Percentiles rank a stretch among this genome's conserved stretches.
phyloP scores from a whole-genome alignment of 2,797 vertebrate genomes.

The Notoglanidium macrostoma region DNA sequence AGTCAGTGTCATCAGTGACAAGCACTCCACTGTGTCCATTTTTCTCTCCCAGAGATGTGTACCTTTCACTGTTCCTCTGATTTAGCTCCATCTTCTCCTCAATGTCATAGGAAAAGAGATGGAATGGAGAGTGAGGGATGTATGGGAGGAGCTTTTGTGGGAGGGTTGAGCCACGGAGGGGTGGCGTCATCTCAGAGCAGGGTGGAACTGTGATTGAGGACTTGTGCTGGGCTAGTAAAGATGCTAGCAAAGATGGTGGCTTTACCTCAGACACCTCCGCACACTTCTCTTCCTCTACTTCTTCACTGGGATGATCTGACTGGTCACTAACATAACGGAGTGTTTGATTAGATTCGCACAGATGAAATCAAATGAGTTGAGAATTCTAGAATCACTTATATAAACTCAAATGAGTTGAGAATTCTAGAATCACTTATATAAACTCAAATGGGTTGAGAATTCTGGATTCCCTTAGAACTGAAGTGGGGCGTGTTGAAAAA shows the following conservation, averaged over 20 bases:
- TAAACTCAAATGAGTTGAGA: not conserved
- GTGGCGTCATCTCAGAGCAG: conserved; percentile 79
- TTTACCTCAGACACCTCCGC: not conserved
- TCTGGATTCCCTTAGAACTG: too few species aligned
- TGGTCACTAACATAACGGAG: not conserved
- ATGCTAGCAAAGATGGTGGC: conserved; percentile 69
- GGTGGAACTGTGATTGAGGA: conserved; percentile 70
- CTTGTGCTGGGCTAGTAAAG: conserved; percentile 70
- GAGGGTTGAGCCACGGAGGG: conserved; percentile 69
- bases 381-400: not conserved
- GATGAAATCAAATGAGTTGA: not conserved
- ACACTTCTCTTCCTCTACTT: conserved; percentile 41
- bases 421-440: not conserved
- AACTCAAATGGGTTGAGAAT: not conserved
- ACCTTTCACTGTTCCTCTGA: conserved; percentile 53
- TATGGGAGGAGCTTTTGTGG: conserved; percentile 83
- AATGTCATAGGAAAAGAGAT: conserved; percentile 94
- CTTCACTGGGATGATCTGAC: not conserved
- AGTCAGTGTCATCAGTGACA: conserved; percentile 18
- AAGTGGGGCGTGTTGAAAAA: too few species aligned
- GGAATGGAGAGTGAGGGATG: conserved; percentile 89
- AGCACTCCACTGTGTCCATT: not conserved
- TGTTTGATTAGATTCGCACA: not conserved
- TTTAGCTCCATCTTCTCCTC: conserved; percentile 73
- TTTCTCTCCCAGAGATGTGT: conserved; percentile 64